phyloP scores from a whole-genome alignment of 2,888 invertebrate species.

The Pasiphila rectangulata region DNA sequence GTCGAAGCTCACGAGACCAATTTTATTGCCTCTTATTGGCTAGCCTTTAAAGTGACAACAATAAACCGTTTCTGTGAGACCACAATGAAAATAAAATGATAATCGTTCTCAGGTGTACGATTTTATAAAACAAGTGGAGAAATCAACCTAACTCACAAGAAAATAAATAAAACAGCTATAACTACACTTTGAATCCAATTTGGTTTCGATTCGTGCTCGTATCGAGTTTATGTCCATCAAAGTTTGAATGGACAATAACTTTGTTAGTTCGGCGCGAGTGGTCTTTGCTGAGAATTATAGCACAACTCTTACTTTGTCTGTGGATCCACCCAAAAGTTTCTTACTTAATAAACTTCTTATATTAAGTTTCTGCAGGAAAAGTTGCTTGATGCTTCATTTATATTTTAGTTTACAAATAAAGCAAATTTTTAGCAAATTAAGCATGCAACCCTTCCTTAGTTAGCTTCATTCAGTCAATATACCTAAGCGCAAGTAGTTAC shows the following conservation, averaged over 20 bases:
- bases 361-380: slow-evolving; percentile 31
- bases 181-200: slow-evolving; percentile 44
- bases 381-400: slow-evolving; percentile 28
- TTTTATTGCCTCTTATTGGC: slow-evolving; percentile 63
- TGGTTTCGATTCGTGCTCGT: slow-evolving; percentile 49
- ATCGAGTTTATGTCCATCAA: slow-evolving; percentile 53
- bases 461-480: too few relatives aligned
- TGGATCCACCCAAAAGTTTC: slow-evolving; percentile 34
- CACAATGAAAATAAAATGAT: slow-evolving; percentile 36
- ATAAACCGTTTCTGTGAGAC: slow-evolving; percentile 42
- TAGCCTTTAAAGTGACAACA: slow-evolving; percentile 58
- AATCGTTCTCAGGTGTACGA: slow-evolving; percentile 34
- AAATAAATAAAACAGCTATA: slow-evolving; percentile 46
- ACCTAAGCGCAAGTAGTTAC: neutral
- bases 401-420: slow-evolving; percentile 27
- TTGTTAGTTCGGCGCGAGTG: slow-evolving; percentile 50
- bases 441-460: too few relatives aligned
- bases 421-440: too few relatives aligned
- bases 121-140: slow-evolving; percentile 37
- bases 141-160: slow-evolving; percentile 39
- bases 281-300: slow-evolving; percentile 46
- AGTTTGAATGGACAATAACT: slow-evolving; percentile 59
- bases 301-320: slow-evolving; percentile 14
- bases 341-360: slow-evolving; percentile 36
- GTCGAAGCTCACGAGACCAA: slow-evolving; percentile 46